These are phyloP conservation scores for Goniozus legneri DNA, from an alignment of 1,140 invertebrate genomes.

Conservation along the genomic window DNA sequence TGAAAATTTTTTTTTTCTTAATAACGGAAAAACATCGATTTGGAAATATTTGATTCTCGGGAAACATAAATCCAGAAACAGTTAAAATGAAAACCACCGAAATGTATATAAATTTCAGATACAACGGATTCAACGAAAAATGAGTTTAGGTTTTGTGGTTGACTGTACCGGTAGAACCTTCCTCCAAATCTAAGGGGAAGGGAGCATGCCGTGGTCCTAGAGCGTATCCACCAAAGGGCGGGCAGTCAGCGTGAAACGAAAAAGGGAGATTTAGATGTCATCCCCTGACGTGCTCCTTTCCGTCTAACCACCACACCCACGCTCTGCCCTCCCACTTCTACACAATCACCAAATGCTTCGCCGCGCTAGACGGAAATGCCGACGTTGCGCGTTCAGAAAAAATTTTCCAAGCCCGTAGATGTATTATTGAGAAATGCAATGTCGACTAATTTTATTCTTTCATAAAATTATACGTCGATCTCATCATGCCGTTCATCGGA, in stretches of 20 bases:
- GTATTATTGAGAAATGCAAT: no score
- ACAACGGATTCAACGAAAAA: no score
- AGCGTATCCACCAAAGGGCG: conserved; percentile 45
- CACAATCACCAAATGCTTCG: conserved; percentile 17
- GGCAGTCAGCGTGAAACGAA: conserved; percentile 47
- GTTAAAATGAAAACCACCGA: no score
- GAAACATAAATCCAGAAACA: no score
- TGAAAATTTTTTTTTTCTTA: no score
- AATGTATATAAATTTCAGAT: no score
- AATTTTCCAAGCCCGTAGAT: no score
- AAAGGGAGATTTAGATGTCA: conserved; percentile 53
- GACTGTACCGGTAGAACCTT: conserved; percentile 25
- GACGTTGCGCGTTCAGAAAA: conserved; percentile 11
- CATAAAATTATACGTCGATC: no score
- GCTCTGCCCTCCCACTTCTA: conserved; percentile 18
- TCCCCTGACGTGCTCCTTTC: conserved; percentile 40
- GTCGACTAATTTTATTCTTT: no score
- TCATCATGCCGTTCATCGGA: no score
- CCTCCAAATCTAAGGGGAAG: conserved; percentile 13
- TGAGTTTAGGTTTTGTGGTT: conserved; percentile 17
- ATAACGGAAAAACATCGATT: no score
- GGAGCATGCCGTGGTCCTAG: conserved; percentile 21
- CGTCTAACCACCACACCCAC: conserved; percentile 22
- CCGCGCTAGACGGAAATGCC: conserved; percentile 30
- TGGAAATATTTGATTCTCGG: no score